phyloP scores from a whole-genome alignment of 1,140 invertebrate species.

The Maniola jurtina region DNA sequence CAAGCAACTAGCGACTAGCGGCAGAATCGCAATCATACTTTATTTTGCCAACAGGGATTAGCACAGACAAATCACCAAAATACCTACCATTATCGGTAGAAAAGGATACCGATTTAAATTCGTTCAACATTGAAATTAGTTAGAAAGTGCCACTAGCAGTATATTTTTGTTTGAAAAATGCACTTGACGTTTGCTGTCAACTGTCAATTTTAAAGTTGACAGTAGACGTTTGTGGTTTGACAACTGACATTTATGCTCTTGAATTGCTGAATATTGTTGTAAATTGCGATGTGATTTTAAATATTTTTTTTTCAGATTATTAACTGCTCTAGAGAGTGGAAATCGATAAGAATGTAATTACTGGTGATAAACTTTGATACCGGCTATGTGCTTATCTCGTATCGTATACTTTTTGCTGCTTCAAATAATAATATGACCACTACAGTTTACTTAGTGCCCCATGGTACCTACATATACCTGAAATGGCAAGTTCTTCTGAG shows the following conservation, averaged over 20 bases:
- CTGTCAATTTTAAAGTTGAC: too few species aligned
- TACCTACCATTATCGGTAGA: too few species aligned
- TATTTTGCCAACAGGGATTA: too few species aligned
- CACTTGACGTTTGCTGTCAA: not conserved
- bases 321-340: conserved; percentile 5
- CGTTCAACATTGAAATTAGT: too few species aligned
- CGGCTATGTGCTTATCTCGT: conserved; percentile 13
- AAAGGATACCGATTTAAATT: too few species aligned
- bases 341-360: conserved; percentile 22
- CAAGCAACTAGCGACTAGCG: too few species aligned
- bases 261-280: not conserved
- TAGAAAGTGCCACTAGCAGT: too few species aligned
- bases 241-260: too few species aligned
- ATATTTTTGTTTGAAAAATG: not conserved
- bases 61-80: too few species aligned
- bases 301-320: conserved; percentile 24
- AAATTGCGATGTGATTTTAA: too few species aligned
- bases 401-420: conserved; percentile 3
- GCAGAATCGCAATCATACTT: too few species aligned
- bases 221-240: too few species aligned
- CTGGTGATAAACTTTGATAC: conserved; percentile 25
- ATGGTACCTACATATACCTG: conserved; percentile 1
- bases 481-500: conserved; percentile 10
- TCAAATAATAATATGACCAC: not conserved
- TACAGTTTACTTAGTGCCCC: conserved; percentile 6